Evolutionary conservation across 2,797 vertebrate species (phyloP), one percentile per base, ranked within the genome.

Genomic region (Cuculus canorus): DNA sequence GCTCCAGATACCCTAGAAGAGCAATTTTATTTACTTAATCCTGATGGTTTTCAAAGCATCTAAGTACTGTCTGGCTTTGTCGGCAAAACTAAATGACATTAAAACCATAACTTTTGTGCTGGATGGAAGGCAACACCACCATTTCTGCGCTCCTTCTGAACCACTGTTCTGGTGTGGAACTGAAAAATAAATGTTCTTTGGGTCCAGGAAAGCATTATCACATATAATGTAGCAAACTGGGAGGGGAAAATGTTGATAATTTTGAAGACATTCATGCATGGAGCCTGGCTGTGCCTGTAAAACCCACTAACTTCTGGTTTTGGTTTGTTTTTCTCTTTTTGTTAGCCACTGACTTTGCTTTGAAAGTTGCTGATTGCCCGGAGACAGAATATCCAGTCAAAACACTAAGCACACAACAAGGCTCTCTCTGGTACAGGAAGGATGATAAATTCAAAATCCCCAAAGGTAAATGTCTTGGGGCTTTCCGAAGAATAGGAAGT

Each of bases 381-480:
- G 98, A 99, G 94, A 98, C 98, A 1, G 98, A 99, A 75, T 99
- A 99, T 92, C 99, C 99, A 1, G 97, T 98, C 81, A 98, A 97
- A 96, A 98, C 98, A 33, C 81, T 98, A 32, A 98, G 98, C 94
- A 98, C 93, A 9, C 95, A 98, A 13, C 98, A 98, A 65, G 99
- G 99, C 82, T 98, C 98, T 72, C 97, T 99, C 71, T 99, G 99
- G 99, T 99, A 98, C 97, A 99, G 98, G 97, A 99, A 99, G 96
- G 99, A 99, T 98, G 98, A 98, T 95, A 99, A 99, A 97, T 99
- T 99, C 97, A 99, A 99, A 97, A 99, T 99, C 92, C 99, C 99
- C 10, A 99, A 99, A 99, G 99, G 99, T 99, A 98, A 96, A 86
- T 23, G 2, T 35, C 30, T 21, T 13, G 37, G 65, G 54, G 23